Evolutionary conservation across 2,888 invertebrate species (phyloP), one percentile per base, ranked within the genome.

Genomic region (Phortica magna): DNA sequence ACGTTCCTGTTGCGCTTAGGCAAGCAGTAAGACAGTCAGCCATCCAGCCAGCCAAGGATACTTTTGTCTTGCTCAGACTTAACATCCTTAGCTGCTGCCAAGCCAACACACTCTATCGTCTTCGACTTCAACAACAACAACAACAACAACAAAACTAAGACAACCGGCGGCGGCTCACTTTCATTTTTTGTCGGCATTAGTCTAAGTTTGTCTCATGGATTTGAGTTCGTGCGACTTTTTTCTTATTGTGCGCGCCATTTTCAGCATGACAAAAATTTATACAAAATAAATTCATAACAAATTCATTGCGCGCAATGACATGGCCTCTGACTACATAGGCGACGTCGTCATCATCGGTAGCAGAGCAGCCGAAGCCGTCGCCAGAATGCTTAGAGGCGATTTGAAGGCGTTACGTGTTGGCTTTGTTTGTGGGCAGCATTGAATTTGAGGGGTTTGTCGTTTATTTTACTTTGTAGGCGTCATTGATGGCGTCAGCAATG

Each of bases 261-360:
- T 48, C 22, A 22, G 70, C 14, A 71, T 55, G 70, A 55, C 55
- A 55, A 55, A 70, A 70, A 53, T 70, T 22, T 71, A 53, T 71
- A 48, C 31, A 71, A 77, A 83, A 85, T 88, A 86, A 86, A 86
- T 86, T 86, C 85, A 86, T 86, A 88, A 86, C 87, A 84, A 88
- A 86, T 88, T 86, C 88, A 86, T 86, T 86, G 87, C 88, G 88
- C 85, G 88, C 88, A 88, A 83, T 87, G 82, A 88, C 70, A 71
- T 53, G 70, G 31, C 12, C 31, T 61, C n/a, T 10, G 64, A 14
- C 64, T 31, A 31, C 31, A 31, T 31, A 31, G 31, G 31, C 31
- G 31, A 31, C 31, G 31, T 4, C 31, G 31, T 31, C 31, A 31
- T 31, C 31, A 31, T 31, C 22, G 17, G 64, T 10, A 12, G 14